Evolutionary conservation across 2,797 vertebrate species (phyloP).

Genomic region (Tadarida brasiliensis): DNA sequence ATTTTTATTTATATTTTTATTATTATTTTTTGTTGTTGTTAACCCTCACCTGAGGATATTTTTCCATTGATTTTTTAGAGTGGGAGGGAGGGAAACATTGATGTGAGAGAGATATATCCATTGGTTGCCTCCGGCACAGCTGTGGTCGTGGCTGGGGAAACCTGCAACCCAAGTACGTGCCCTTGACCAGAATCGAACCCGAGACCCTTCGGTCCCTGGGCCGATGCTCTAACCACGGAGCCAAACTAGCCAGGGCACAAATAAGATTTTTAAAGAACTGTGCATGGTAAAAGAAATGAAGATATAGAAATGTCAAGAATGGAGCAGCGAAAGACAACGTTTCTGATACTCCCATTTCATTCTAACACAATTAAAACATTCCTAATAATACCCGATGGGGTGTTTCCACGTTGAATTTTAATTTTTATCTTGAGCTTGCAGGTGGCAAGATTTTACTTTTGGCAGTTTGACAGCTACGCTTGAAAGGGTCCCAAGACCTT

Average conservation of each 20-base stretch:
- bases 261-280: not conserved
- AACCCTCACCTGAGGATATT: not conserved
- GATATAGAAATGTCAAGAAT: slow-evolving; percentile 46
- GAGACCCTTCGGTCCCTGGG: not conserved
- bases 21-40: not conserved
- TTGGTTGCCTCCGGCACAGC: not conserved
- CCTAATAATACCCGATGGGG: not conserved
- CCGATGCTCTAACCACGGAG: not conserved
- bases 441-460: slow-evolving; percentile 59
- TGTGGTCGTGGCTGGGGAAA: not conserved
- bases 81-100: not conserved
- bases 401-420: slow-evolving; percentile 58
- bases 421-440: slow-evolving; percentile 62
- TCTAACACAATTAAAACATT: slow-evolving; percentile 18
- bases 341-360: not conserved
- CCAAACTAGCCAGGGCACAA: not conserved
- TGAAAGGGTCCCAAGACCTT: slow-evolving; percentile 76
- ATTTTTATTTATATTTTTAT: not conserved
- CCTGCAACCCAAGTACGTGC: not conserved
- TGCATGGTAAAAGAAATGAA: not conserved
- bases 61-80: not conserved
- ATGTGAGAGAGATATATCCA: not conserved
- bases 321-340: not conserved
- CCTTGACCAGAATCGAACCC: not conserved
- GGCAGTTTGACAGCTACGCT: slow-evolving; percentile 67